phyloP scores from a whole-genome alignment of 2,888 invertebrate species.

The Rambutsinella grinnellia region DNA sequence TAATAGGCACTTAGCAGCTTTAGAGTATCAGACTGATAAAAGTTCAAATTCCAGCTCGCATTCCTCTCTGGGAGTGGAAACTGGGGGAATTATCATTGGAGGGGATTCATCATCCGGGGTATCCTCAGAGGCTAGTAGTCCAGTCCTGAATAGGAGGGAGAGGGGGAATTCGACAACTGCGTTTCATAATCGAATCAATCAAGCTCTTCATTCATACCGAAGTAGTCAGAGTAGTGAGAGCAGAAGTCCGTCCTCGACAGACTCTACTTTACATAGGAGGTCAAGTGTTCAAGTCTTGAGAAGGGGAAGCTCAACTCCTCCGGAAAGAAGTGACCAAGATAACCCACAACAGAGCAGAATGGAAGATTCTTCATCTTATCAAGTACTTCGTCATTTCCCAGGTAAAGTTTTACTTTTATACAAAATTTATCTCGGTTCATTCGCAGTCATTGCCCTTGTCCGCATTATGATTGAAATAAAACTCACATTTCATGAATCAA shows the following conservation, averaged over 20 bases:
- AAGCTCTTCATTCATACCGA: slow-evolving; percentile 42
- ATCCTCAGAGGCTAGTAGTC: slow-evolving; percentile 31
- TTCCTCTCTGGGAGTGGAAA: not conserved
- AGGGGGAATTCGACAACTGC: slow-evolving; percentile 19
- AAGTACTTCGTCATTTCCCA: slow-evolving; percentile 57
- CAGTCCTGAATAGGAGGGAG: slow-evolving; percentile 12
- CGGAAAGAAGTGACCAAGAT: not conserved
- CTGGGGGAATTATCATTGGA: slow-evolving; percentile 9
- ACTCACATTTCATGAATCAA: no score
- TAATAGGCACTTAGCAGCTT: slow-evolving; percentile 37
- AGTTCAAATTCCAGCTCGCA: not conserved
- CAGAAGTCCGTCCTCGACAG: no score
- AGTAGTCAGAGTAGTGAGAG: slow-evolving; percentile 9
- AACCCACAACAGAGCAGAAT: slow-evolving; percentile 18
- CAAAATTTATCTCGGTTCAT: no score
- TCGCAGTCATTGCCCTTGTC: no score
- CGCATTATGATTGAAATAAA: no score
- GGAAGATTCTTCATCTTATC: slow-evolving; percentile 57
- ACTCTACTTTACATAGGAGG: slow-evolving; percentile 27
- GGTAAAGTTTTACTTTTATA: no score
- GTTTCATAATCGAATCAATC: slow-evolving; percentile 51
- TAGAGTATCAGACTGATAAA: slow-evolving; percentile 2
- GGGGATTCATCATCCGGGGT: slow-evolving; percentile 37
- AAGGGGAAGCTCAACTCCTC: slow-evolving; percentile 28
- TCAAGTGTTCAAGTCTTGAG: slow-evolving; percentile 48